Evolutionary conservation across 2,797 vertebrate species (phyloP), one percentile per base, ranked within the genome.

Genomic region (Poeciliopsis paucimaculata): DNA sequence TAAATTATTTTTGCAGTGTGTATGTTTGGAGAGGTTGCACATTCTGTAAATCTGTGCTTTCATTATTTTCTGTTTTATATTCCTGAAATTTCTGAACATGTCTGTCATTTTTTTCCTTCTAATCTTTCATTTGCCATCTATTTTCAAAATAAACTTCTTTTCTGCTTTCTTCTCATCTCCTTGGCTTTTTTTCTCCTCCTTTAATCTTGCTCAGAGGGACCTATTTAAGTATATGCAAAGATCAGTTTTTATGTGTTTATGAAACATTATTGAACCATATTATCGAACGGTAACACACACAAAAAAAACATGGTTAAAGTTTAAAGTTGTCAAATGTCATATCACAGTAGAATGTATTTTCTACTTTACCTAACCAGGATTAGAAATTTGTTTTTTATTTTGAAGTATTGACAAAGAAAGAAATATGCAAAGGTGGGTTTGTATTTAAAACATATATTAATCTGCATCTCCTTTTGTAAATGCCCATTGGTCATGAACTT

Each of bases 91-190:
- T 43, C 39, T 70, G 68, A 43, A 43, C 36, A 49, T 78, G 41
- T 88, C 31, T 77, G 11, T 60, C n/a, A 53, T 75, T 62, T 62
- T 76, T 75, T 80, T 0, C 87, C 88, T 81, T 85, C 80, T 90
- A 36, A 36, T 87, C 85, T 93, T 73, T 62, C 47, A 0, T 43
- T 55, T 88, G 74, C 79, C 79, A 49, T 23, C 45, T 82, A 49
- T 34, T 82, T 86, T 15, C 71, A 88, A 77, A 95, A 92, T 94
- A 95, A 95, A 60, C 77, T 84, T 83, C 76, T 75, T 83, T 86
- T 26, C 82, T 90, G 72, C 75, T 87, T 51, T 77, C 68, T 79
- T 23, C 72, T 80, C 64, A 10, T 80, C 87, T 84, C 62, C 78
- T 46, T 2, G n/a, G 83, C 49, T 84, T 79, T 78, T 39, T 11